phyloP scores from a whole-genome alignment of 2,113 vertebrate species.

The Carlito syrichta region DNA sequence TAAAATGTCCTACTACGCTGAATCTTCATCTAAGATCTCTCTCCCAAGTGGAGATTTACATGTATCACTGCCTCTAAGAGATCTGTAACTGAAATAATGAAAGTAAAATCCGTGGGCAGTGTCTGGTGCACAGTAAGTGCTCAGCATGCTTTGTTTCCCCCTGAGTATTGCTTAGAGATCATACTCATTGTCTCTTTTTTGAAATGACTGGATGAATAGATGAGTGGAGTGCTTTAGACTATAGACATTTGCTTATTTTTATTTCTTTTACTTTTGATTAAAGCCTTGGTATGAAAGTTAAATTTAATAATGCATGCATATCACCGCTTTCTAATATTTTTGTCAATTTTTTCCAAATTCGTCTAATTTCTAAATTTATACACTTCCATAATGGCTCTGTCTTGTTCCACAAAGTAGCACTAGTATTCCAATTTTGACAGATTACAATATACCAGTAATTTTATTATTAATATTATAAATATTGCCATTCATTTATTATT shows the following conservation, averaged over 20 bases:
- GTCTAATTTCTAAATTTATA: not conserved
- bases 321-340: not conserved
- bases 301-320: not conserved
- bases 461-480: not conserved
- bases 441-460: not conserved
- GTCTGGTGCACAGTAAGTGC: not conserved
- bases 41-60: not conserved
- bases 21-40: not conserved
- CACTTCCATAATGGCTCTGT: not conserved
- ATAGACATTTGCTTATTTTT: not conserved
- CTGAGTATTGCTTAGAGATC: not conserved
- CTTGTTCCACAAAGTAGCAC: not conserved
- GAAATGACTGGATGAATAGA: not conserved
- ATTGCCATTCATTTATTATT: not conserved
- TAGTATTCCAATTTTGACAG: not conserved
- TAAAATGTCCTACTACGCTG: not conserved
- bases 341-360: not conserved
- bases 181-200: not conserved
- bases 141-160: no score
- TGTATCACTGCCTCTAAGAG: not conserved
- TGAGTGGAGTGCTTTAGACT: not conserved
- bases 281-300: not conserved
- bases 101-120: not conserved
- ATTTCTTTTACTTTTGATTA: not conserved
- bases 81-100: not conserved